Evolutionary conservation across 2,113 vertebrate genomes (phyloP), one percentile per base, ranked within the genome.

Genomic region (Castor canadensis): DNA sequence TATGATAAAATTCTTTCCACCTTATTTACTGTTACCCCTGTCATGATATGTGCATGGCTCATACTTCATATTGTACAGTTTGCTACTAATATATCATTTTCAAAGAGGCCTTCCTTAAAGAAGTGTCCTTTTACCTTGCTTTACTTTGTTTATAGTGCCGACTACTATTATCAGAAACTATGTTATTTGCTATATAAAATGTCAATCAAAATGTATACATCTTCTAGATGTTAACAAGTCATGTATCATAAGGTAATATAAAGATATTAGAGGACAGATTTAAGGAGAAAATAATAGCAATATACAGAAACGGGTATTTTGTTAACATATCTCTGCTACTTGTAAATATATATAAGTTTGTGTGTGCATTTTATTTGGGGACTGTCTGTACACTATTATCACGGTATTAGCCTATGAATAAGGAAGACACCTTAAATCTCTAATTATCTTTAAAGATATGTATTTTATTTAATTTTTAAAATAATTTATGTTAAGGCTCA

Each of bases 391-490:
- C 12, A 77, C 11, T 71, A 60, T 22, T 76, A 94, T 52, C 24
- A 30, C 9, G 84, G 8, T 26, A 82, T 3, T 79, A 88, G 40
- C 13, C 52, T 64, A 30, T 52, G 56, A 91, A 2, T 72, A 84
- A 90, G 73, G 89, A 62, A 85, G 22, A 56, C 22, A 60, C 3
- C 47, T 88, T 54, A 35, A 88, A n/a, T 52, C 83, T 79, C 30
- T 67, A 75, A 35, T 72, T 73, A 85, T 40, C 35, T 94, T 92
- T 60, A 15, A 96, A 89, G 47, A 47, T 56, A 64, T n/a, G 4
- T 76, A 72, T 93, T 92, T 84, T 58, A 73, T 75, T 89, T 73
- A 82, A 88, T 84, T 75, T 93, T 82, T 82, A 76, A 47, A 64
- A 72, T n/a, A 69, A 88, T 84, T 91, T 86, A 66, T 64, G 81